phyloP scores from a whole-genome alignment of 2,797 vertebrate genomes.

The Labroides dimidiatus region DNA sequence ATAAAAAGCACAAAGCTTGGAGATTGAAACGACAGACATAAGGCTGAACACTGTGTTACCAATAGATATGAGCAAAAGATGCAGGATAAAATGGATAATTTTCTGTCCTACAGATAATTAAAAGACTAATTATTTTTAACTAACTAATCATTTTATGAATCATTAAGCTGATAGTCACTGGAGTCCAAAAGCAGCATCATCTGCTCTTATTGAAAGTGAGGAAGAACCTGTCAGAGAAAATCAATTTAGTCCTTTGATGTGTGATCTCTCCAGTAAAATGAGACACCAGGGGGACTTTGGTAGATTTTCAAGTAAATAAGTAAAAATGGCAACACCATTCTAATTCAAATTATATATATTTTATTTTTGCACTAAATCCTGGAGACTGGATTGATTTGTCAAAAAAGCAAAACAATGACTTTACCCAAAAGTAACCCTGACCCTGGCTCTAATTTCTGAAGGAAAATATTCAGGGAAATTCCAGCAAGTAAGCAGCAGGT shows the following conservation, averaged over 20 bases:
- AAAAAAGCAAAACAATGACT: too few species aligned
- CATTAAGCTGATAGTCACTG: slow-evolving; percentile 54
- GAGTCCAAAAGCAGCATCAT: slow-evolving; percentile 26
- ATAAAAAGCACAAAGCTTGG: too few species aligned
- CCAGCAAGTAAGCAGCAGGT: too few species aligned
- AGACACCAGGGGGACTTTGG: slow-evolving; percentile 7
- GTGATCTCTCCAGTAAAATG: slow-evolving; percentile 15
- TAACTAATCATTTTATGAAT: slow-evolving; percentile 63
- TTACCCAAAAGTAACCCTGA: too few species aligned
- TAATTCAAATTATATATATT: too few species aligned
- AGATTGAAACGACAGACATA: too few species aligned
- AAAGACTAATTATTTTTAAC: slow-evolving; percentile 55
- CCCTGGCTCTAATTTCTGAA: too few species aligned
- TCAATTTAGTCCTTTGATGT: slow-evolving; percentile 46
- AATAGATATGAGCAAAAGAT: slow-evolving; percentile 23
- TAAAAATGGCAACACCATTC: background rate
- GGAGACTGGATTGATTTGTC: too few species aligned
- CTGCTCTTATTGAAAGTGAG: slow-evolving; percentile 42
- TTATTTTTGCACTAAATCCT: too few species aligned
- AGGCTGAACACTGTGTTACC: background rate
- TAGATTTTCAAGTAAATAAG: background rate
- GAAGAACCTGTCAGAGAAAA: slow-evolving; percentile 47
- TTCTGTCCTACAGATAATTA: slow-evolving; percentile 46
- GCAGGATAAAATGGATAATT: slow-evolving; percentile 19
- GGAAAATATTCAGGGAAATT: too few species aligned